These are phyloP conservation scores for Leptinotarsa rubiginosa DNA, from an alignment of 2,888 invertebrate species.

Conservation along the genomic window DNA sequence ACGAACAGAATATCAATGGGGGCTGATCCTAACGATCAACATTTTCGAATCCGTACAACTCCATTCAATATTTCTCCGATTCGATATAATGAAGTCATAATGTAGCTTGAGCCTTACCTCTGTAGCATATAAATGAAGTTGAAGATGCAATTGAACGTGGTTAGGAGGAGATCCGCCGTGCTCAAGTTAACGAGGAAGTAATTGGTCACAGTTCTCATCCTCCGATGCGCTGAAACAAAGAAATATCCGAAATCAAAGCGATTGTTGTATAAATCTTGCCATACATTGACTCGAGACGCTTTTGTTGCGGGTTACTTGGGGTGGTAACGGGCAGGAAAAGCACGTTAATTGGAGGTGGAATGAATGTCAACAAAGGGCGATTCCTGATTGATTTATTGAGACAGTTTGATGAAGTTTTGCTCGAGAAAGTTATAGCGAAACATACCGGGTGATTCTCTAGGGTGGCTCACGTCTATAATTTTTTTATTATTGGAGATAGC, in stretches of 20 bases:
- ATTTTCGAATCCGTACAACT: no score
- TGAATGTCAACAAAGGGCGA: no score
- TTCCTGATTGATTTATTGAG: no score
- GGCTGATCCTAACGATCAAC: no score
- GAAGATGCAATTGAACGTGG: constrained; percentile 88
- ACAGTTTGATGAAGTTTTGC: no score
- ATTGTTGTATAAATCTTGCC: not conserved
- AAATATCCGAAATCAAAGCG: constrained; percentile 16
- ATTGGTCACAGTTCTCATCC: constrained; percentile 91
- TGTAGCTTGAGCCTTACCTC: constrained; percentile 67
- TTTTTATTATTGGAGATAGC: no score
- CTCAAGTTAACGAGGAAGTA: constrained; percentile 92
- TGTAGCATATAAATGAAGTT: constrained; percentile 92
- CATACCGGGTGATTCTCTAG: no score
- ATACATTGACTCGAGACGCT: not conserved
- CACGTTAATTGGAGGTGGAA: not conserved
- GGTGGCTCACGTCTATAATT: no score
- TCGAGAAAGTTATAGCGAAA: no score
- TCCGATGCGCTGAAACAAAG: constrained; percentile 76
- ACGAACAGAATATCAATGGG: no score
- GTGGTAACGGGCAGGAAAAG: not conserved
- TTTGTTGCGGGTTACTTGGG: not conserved
- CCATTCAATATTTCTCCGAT: no score
- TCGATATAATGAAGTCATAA: no score
- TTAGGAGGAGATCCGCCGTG: constrained; percentile 88